phyloP scores from a whole-genome alignment of 2,888 invertebrate species.

The Iphiclides podalirius region DNA sequence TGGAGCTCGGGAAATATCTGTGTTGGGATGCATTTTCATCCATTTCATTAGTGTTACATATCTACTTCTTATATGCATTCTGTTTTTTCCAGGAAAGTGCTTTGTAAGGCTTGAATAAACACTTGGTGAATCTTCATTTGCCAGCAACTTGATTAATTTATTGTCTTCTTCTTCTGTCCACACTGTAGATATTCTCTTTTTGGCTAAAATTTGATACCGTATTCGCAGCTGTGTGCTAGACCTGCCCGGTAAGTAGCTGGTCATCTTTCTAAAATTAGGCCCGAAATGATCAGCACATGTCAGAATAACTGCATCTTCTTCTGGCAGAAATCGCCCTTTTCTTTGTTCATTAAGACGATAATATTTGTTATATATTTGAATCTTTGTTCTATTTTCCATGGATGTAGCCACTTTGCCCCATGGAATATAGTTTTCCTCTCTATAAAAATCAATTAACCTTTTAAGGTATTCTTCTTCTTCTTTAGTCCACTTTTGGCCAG shows the following conservation, averaged over 20 bases:
- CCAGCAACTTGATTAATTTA: conserved; percentile 77
- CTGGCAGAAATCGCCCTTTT: conserved; percentile 82
- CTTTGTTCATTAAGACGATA: conserved; percentile 56
- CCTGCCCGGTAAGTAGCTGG: conserved; percentile 81
- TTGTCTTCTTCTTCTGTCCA: conserved; percentile 84
- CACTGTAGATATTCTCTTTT: conserved; percentile 56
- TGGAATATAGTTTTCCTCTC: conserved; percentile 83
- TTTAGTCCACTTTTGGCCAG: conserved; percentile 79
- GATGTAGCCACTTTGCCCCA: conserved; percentile 85
- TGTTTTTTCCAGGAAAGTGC: conserved; percentile 74
- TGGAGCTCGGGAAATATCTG: conserved; percentile 53
- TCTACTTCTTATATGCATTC: conserved; percentile 82
- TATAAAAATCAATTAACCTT: conserved; percentile 81
- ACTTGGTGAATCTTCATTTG: conserved; percentile 55
- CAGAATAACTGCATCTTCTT: conserved; percentile 84
- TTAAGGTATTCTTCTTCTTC: conserved; percentile 85
- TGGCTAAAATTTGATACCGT: conserved; percentile 77
- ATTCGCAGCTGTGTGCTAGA: conserved; percentile 81
- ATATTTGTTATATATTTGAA: conserved; percentile 83
- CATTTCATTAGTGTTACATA: conserved; percentile 75
- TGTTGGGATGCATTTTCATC: conserved; percentile 68
- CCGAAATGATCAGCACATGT: conserved; percentile 82
- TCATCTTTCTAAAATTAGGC: conserved; percentile 79
- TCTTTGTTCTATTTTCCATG: conserved; percentile 82
- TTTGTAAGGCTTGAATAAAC: conserved; percentile 69